These are phyloP conservation scores for Jacana jacana DNA, from an alignment of 2,113 vertebrate species.

Conservation along the genomic window DNA sequence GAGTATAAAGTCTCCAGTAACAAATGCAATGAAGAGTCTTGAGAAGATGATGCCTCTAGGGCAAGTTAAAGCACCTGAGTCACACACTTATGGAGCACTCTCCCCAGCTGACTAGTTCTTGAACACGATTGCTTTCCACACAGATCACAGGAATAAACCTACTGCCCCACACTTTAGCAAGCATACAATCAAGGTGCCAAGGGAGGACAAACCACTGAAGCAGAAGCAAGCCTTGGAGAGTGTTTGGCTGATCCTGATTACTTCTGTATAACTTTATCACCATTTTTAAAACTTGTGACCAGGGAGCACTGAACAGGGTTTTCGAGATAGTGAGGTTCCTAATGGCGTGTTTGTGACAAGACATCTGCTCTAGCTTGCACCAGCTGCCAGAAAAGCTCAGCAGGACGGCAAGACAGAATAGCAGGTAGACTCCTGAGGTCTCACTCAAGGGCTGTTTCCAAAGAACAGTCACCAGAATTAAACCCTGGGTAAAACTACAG, in stretches of 20 bases:
- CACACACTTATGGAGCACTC: background rate
- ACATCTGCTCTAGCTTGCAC: background rate
- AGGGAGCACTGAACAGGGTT: background rate
- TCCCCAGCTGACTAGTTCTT: background rate
- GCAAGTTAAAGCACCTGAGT: background rate
- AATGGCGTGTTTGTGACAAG: background rate
- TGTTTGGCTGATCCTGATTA: fast-evolving
- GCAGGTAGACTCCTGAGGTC: background rate
- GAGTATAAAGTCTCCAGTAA: background rate
- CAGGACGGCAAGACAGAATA: background rate
- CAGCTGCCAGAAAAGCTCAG: background rate
- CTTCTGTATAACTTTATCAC: background rate
- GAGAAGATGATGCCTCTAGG: background rate
- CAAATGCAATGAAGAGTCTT: background rate
- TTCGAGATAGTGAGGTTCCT: background rate
- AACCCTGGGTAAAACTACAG: background rate
- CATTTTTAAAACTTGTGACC: background rate
- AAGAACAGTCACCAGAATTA: background rate
- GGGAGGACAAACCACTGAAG: background rate
- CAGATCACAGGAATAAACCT: background rate
- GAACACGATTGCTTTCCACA: background rate
- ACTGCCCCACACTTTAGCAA: background rate
- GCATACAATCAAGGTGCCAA: background rate
- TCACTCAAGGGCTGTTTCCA: background rate
- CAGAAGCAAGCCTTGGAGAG: background rate